Conservation (phyloP, 2,888 invertebrate genomes). For the Brachyopa scutellaris region DNA sequence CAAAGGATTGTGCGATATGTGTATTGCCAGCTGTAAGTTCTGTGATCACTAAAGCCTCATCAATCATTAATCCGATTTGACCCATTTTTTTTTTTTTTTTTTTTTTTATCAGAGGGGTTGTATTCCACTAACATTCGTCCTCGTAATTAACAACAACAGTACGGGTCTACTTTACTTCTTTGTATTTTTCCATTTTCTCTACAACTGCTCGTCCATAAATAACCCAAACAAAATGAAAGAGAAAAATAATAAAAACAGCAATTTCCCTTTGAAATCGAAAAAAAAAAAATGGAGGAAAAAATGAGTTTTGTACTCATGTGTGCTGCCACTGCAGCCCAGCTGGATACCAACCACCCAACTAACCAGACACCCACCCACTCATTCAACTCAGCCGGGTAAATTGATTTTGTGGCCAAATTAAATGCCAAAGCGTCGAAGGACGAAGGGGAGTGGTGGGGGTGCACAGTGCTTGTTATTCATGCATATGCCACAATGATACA, state of each 20-base stretch:
- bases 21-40: background rate
- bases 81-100: constrained; percentile 34
- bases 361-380: constrained; percentile 38
- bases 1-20: background rate
- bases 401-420: constrained; percentile 72
- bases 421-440: constrained; percentile 48
- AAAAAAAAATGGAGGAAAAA: constrained; percentile 1
- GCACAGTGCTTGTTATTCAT: constrained; percentile 52
- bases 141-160: constrained; percentile 60
- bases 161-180: constrained; percentile 8
- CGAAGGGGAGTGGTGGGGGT: background rate
- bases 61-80: constrained; percentile 65
- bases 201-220: constrained; percentile 58
- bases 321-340: constrained; percentile 34
- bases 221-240: constrained; percentile 59
- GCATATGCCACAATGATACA: constrained; percentile 67
- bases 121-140: background rate
- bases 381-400: constrained; percentile 52
- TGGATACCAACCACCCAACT: constrained; percentile 24
- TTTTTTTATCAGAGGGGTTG: background rate
- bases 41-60: constrained; percentile 48
- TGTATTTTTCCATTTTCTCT: constrained; percentile 45
- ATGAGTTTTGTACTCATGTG: constrained; percentile 35
- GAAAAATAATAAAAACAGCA: constrained; percentile 62
- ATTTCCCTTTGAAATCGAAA: constrained; percentile 54